phyloP scores from a whole-genome alignment of 2,797 vertebrate genomes.

The Hyperoplus immaculatus region DNA sequence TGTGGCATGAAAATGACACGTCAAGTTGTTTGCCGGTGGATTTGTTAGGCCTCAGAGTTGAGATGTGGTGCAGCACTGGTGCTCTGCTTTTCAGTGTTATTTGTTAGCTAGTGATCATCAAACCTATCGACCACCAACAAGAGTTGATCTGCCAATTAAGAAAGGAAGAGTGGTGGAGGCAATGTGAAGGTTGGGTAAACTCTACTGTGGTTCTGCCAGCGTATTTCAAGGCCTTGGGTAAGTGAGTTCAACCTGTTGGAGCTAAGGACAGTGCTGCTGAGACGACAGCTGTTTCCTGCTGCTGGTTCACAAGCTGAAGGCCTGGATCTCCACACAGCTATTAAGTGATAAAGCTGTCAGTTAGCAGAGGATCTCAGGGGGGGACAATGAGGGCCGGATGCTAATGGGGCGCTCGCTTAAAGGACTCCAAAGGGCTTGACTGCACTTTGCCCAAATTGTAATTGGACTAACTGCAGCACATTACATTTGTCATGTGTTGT shows the following conservation, averaged over 20 bases:
- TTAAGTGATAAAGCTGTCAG: slow-evolving; percentile 48
- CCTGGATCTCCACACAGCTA: slow-evolving; percentile 25
- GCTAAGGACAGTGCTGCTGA: not conserved
- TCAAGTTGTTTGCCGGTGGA: not conserved
- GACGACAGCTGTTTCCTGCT: slow-evolving; percentile 39
- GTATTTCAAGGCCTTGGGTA: too few relatives aligned
- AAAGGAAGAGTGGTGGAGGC: not conserved
- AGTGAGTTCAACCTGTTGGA: slow-evolving; percentile 1
- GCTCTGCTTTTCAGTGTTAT: not conserved
- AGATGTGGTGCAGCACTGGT: not conserved
- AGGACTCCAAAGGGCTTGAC: not conserved
- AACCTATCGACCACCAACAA: not conserved
- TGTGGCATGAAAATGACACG: not conserved
- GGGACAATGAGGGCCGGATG: slow-evolving; percentile 4
- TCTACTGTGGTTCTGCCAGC: not conserved
- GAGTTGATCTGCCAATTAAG: too few relatives aligned
- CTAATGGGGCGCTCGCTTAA: not conserved
- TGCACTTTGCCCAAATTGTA: slow-evolving; percentile 3
- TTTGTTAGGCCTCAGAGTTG: not conserved
- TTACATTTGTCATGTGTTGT: not conserved
- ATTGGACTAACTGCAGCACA: not conserved
- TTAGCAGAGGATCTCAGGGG: slow-evolving; percentile 21
- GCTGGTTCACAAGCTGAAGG: slow-evolving; percentile 24
- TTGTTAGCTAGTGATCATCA: not conserved
- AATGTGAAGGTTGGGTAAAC: not conserved